phyloP scores from a whole-genome alignment of 2,113 vertebrate species.

The Varanus komodoensis region DNA sequence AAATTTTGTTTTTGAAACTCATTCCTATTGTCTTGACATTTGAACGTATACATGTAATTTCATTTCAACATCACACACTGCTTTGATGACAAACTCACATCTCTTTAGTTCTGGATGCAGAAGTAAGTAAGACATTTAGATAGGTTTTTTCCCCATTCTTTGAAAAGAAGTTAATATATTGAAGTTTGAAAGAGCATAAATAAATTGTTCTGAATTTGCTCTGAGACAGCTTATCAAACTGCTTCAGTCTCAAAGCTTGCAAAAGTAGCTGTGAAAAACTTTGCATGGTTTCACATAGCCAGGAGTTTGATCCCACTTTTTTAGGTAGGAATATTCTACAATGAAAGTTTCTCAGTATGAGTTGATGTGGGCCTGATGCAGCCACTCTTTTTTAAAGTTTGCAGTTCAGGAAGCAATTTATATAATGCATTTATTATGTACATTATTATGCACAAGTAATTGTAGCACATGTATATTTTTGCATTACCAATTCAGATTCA shows the following conservation, averaged over 20 bases:
- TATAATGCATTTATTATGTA: neutral
- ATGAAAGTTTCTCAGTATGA: neutral
- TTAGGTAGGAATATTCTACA: neutral
- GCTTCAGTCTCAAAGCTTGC: neutral
- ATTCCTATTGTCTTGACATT: slow-evolving; percentile 71
- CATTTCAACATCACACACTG: slow-evolving; percentile 65
- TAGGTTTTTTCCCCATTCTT: slow-evolving; percentile 65
- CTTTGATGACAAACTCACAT: slow-evolving; percentile 73
- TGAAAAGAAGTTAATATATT: slow-evolving; percentile 67
- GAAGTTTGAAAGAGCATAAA: slow-evolving; percentile 50
- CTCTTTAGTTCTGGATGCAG: slow-evolving; percentile 70
- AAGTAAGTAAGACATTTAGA: slow-evolving; percentile 76
- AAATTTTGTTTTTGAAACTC: slow-evolving; percentile 71
- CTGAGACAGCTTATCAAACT: neutral
- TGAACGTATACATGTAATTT: slow-evolving; percentile 76
- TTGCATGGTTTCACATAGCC: neutral
- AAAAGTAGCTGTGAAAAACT: neutral
- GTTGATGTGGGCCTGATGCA: neutral
- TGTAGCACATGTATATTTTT: neutral
- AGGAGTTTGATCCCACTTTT: neutral
- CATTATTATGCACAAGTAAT: neutral
- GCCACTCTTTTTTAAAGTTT: neutral
- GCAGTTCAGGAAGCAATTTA: neutral
- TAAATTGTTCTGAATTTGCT: slow-evolving; percentile 32
- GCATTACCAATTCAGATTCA: neutral